Evolutionary conservation across 2,888 invertebrate species (phyloP).

Genomic region (Lithophane leautieri): DNA sequence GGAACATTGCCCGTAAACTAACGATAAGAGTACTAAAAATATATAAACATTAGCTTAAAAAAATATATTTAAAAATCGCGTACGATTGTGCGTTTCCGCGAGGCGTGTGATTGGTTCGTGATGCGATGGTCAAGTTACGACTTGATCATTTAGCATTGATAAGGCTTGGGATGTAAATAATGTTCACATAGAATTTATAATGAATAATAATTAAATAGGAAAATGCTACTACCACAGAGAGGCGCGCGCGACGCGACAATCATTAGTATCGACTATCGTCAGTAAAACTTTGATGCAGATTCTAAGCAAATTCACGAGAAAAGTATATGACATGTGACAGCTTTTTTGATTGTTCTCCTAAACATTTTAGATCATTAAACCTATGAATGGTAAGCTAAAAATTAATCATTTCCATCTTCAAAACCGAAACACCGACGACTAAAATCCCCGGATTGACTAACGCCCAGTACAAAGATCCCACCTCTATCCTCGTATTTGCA

Average conservation of each 20-base stretch:
- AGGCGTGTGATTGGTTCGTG: slow-evolving; percentile 70
- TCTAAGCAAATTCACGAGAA: neutral
- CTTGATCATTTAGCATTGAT: slow-evolving; percentile 39
- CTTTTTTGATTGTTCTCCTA: neutral
- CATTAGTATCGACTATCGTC: too few species aligned
- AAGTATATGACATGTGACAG: too few species aligned
- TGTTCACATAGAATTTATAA: neutral
- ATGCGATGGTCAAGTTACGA: slow-evolving; percentile 45
- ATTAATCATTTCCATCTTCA: neutral
- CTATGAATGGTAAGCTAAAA: neutral
- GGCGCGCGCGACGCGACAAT: too few species aligned
- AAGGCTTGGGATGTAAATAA: slow-evolving; percentile 12
- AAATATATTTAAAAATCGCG: slow-evolving; percentile 71
- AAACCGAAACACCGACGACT: slow-evolving; percentile 5
- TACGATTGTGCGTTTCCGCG: slow-evolving; percentile 77
- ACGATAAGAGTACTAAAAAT: slow-evolving; percentile 70
- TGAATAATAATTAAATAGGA: neutral
- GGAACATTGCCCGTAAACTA: slow-evolving; percentile 74
- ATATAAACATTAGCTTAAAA: slow-evolving; percentile 48
- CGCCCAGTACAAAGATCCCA: slow-evolving; percentile 3
- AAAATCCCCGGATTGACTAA: neutral
- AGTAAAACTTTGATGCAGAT: neutral
- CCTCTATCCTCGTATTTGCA: slow-evolving; percentile 45
- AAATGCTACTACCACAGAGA: neutral
- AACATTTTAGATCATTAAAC: too few species aligned